Conservation (phyloP, 2,113 vertebrate species). For the Phycodurus eques region DNA sequence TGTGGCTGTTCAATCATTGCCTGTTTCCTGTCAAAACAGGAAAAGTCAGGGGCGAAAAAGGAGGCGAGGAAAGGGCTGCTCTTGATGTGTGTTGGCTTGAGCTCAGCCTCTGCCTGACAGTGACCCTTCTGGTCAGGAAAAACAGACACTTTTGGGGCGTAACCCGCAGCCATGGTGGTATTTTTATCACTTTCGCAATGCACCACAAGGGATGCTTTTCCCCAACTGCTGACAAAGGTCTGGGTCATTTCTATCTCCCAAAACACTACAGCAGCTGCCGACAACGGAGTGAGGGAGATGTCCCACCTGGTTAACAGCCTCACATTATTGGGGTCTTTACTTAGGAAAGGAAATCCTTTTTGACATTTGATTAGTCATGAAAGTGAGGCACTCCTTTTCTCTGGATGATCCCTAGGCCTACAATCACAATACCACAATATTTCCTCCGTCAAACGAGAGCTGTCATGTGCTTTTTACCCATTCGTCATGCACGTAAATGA, state of each 20-base stretch:
- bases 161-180: slow-evolving; percentile 54
- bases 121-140: slow-evolving; percentile 61
- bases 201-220: slow-evolving; percentile 60
- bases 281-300: slow-evolving; percentile 41
- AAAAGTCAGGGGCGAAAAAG: slow-evolving; percentile 67
- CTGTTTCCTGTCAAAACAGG: slow-evolving; percentile 78
- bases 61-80: slow-evolving; percentile 69
- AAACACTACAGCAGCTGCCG: slow-evolving; percentile 36
- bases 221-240: slow-evolving; percentile 70
- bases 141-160: slow-evolving; percentile 60
- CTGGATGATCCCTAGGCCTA: slow-evolving; percentile 63
- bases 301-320: slow-evolving; percentile 44
- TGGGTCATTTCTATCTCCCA: slow-evolving; percentile 47
- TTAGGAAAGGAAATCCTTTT: slow-evolving; percentile 72
- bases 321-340: slow-evolving; percentile 51
- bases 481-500: slow-evolving; percentile 55
- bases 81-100: slow-evolving; percentile 68
- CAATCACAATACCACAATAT: slow-evolving; percentile 51
- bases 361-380: slow-evolving; percentile 67
- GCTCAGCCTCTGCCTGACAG: slow-evolving; percentile 54
- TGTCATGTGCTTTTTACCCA: slow-evolving; percentile 60
- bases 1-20: slow-evolving; percentile 64
- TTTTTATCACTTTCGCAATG: slow-evolving; percentile 71
- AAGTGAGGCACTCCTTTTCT: slow-evolving; percentile 59
- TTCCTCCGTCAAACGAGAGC: slow-evolving; percentile 51